Percentiles rank a stretch among this genome's conserved stretches.
Conservation (phyloP, 1,140 invertebrate species). For the Trichonephila clavata region DNA sequence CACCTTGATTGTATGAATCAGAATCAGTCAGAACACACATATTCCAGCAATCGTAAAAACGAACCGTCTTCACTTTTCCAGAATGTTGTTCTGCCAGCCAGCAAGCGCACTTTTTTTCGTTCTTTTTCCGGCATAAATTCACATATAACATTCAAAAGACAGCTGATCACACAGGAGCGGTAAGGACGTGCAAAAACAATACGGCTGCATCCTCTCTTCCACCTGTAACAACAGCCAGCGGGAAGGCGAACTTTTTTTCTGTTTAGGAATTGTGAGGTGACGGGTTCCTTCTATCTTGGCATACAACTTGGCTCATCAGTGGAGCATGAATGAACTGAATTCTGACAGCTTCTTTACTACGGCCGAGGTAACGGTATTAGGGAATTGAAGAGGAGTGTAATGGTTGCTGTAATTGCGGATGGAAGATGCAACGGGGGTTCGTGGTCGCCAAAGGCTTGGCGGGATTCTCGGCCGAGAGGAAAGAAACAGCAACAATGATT, state of each 20-base stretch:
- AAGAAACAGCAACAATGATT: neutral
- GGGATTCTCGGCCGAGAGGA: neutral
- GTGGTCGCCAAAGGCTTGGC: slow-evolving; percentile 28
- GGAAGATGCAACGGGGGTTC: slow-evolving; percentile 59
- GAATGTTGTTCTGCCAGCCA: neutral
- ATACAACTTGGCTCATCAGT: slow-evolving; percentile 24
- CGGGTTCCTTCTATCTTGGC: neutral
- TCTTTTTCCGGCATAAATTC: neutral
- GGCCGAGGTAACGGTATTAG: slow-evolving; percentile 28
- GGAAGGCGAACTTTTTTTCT: neutral
- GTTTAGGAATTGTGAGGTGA: slow-evolving; percentile 23
- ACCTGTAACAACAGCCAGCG: slow-evolving; percentile 16
- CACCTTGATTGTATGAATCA: neutral
- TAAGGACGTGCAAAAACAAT: neutral
- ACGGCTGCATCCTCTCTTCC: neutral
- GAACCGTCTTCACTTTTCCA: neutral
- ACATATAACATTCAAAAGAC: neutral
- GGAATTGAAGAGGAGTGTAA: slow-evolving; percentile 15
- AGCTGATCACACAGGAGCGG: neutral
- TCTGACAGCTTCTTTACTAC: slow-evolving; percentile 34
- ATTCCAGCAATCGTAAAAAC: neutral
- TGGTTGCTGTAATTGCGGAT: slow-evolving; percentile 19
- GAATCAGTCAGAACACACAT: neutral
- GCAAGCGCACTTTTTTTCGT: neutral
- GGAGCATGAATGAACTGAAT: slow-evolving; percentile 46